phyloP scores from a whole-genome alignment of 1,140 invertebrate species.

The Euschistus heros region DNA sequence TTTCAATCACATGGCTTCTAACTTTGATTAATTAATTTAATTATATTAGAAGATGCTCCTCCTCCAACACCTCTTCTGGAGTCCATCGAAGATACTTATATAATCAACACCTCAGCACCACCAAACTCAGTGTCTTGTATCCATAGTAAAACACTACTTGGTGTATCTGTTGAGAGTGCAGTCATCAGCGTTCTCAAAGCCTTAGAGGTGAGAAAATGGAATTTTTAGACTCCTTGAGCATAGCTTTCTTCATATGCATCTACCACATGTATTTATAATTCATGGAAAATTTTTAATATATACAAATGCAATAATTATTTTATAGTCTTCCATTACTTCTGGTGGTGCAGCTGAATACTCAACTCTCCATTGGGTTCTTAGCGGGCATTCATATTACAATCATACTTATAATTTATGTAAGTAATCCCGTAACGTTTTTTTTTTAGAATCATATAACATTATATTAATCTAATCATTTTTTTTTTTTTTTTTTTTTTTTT shows the following conservation, averaged over 20 bases:
- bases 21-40: background rate
- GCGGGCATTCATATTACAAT: slow-evolving; percentile 30
- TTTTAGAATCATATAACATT: too few relatives aligned
- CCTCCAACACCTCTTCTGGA: slow-evolving; percentile 32
- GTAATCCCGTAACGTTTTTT: background rate
- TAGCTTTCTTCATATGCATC: too few relatives aligned
- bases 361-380: slow-evolving; percentile 32
- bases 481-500: too few relatives aligned
- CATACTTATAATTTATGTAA: slow-evolving; percentile 27
- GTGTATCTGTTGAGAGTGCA: slow-evolving; percentile 41
- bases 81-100: slow-evolving; percentile 40
- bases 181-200: slow-evolving; percentile 39
- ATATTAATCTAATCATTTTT: too few relatives aligned
- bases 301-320: slow-evolving; percentile 15
- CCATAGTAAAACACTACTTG: slow-evolving; percentile 33
- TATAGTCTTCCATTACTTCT: slow-evolving; percentile 30
- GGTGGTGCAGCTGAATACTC: slow-evolving; percentile 29
- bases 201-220: slow-evolving; percentile 36
- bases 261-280: too few relatives aligned
- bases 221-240: background rate
- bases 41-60: slow-evolving; percentile 34
- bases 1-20: background rate
- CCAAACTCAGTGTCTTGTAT: slow-evolving; percentile 34
- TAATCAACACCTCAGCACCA: slow-evolving; percentile 39
- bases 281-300: background rate